Base-by-base conservation (phyloP, 2,797 vertebrate genomes). In the Urosaurus nigricauda region DNA sequence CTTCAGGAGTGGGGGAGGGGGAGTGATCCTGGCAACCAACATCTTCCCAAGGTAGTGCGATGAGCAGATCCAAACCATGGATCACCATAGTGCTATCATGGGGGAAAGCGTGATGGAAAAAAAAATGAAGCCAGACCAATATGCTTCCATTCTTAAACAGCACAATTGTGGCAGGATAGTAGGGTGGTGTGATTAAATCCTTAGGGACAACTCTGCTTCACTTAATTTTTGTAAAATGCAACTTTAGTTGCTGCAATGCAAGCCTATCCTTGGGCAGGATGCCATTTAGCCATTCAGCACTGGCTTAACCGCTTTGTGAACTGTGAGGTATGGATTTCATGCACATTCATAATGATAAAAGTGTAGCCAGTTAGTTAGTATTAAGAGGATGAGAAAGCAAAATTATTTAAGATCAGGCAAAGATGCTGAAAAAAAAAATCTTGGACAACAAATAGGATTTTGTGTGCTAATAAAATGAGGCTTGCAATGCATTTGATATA, bases 401-500 rank as follows among this genome's bases (percentile, higher is more conserved):
- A 74, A 80, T 88, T 83, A 73, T 87, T 92, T 90, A 60, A 92
- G 51, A 26, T 0, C 3, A 78, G 70, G 5, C 73, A 91, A 73
- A 90, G 83, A 73, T 79, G 21, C 60, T n/a, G 29, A 21, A 80
- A 1, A 94, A 1, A 75, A 83, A 94, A 91, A 78, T 91, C 70
- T 85, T 81, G 88, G 78, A 93, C 90, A 37, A 70, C 0, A 3
- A 79, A 26, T 91, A 35, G 88, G 91, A 90, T 90, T 75, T 71
- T 88, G 29, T 93, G 89, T 91, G 85, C 87, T 91, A 82, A 88
- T 93, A 88, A 92, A 92, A 93, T 92, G 93, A 89, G 89, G 53
- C n/a, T 85, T 88, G 80, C 70, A 87, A 79, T 93, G 85, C 87
- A 83, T 95, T 96, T 95, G 91, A 92, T 93, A 95, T 95, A 93